Base-by-base conservation (phyloP, 2,888 invertebrate genomes). In the Cynaeus angustus region DNA sequence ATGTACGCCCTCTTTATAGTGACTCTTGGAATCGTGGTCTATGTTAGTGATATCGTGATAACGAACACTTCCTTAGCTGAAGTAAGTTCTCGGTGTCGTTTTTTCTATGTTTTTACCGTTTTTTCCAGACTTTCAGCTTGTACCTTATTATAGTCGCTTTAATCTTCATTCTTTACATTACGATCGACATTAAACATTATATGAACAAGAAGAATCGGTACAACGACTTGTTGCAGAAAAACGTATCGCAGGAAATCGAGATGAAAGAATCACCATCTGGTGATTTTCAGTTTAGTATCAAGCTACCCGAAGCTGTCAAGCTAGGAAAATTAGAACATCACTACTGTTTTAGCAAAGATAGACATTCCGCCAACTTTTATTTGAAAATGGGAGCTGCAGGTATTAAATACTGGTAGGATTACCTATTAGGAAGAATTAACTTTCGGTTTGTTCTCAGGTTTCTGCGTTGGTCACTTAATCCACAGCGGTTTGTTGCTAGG, bases 381-480 rank as follows among this genome's bases (percentile, higher is more conserved):
- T 86, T 93, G 13, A 93, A 92, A 86, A 83, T 91, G 75, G 92
- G 92, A 56, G 92, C 92, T 64, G 90, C 91, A 77, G 91, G 92
- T 91, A 85, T 83, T 2, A 30, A 14, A 12, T 14, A 46, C 1
- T 8, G 13, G 10, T 13, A 43, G 50, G 48, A 10, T n/a, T 12
- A 48, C 12, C n/a, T 41, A 5, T 41, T 41, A 10, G 12, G 3
- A 10, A 9, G 38, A 41, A 41, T 41, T 41, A 41, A 48, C 14
- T 46, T 50, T 58, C 46, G 61, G 53, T 58, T 1, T 70, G 69
- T 66, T 26, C 85, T 84, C 86, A 93, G 94, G 88, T 73, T 94
- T 94, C 79, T 94, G 94, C 46, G 88, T 94, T 66, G 94, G 94
- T 1, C 91, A 93, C 80, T 86, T 94, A 78, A 90, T 94, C 7